A percentile compares a stretch with the other conserved stretches of the same genome.
Evolutionary conservation across 1,140 invertebrate species (phyloP).

Genomic region (Sitobion miscanthi): DNA sequence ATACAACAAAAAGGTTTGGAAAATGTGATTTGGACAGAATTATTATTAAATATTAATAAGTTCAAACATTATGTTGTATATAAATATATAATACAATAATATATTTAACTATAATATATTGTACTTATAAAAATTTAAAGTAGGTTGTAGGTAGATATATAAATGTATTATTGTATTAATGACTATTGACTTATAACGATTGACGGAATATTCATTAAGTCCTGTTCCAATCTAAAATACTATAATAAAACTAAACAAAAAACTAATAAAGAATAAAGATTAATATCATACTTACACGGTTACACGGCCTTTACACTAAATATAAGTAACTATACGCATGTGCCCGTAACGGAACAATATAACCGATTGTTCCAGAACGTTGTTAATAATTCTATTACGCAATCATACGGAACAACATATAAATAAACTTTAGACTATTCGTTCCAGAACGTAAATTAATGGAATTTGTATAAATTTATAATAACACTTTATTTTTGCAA

Average conservation of each 20-base stretch:
- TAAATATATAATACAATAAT: not conserved
- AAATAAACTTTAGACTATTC: conserved; percentile 14
- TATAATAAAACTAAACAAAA: not conserved
- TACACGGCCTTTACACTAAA: not conserved
- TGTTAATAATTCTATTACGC: conserved; percentile 11
- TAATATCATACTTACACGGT: conserved; percentile 10
- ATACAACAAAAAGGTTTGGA: not conserved
- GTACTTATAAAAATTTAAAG: not conserved
- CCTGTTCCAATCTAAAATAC: not conserved
- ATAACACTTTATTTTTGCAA: conserved; percentile 18
- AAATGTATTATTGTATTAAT: too few species aligned
- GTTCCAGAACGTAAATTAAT: conserved; percentile 1
- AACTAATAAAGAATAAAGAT: conserved; percentile 3
- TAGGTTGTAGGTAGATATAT: not conserved
- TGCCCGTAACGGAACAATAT: not conserved
- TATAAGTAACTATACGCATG: conserved; percentile 8
- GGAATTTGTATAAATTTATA: conserved; percentile 1
- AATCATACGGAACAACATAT: not conserved
- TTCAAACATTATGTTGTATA: not conserved
- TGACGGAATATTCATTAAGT: not conserved
- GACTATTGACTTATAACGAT: not conserved
- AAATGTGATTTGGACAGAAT: not conserved
- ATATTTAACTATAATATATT: not conserved
- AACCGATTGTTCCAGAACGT: conserved; percentile 3
- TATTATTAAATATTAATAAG: not conserved